Conservation (phyloP, 2,888 invertebrate genomes). For the Aethes cnicana region DNA sequence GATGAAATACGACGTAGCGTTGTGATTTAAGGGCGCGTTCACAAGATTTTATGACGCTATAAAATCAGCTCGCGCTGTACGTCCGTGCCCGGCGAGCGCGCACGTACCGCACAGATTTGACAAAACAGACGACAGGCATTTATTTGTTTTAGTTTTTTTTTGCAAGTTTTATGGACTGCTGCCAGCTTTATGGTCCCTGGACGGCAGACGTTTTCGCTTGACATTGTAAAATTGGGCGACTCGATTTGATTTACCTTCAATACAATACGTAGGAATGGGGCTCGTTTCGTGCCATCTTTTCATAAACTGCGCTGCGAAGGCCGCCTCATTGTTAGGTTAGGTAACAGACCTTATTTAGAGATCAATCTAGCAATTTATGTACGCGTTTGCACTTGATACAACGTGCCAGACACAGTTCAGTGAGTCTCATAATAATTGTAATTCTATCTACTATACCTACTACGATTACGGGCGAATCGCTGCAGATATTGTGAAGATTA, state of each 20-base stretch:
- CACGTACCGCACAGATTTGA: slow-evolving; percentile 80
- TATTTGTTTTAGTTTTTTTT: slow-evolving; percentile 79
- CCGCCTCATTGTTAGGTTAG: too few relatives aligned
- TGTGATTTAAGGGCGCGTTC: slow-evolving; percentile 81
- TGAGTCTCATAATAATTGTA: slow-evolving; percentile 14
- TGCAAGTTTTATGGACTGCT: slow-evolving; percentile 76
- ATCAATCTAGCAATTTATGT: too few relatives aligned
- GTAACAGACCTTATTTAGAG: too few relatives aligned
- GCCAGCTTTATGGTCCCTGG: slow-evolving; percentile 75
- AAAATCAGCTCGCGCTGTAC: slow-evolving; percentile 73
- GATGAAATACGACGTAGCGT: slow-evolving; percentile 79
- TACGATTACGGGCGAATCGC: slow-evolving; percentile 18
- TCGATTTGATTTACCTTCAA: slow-evolving; percentile 50
- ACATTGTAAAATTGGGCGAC: slow-evolving; percentile 63
- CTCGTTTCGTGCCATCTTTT: slow-evolving; percentile 20
- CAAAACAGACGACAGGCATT: slow-evolving; percentile 79
- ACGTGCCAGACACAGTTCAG: slow-evolving; percentile 13
- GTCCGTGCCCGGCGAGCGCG: slow-evolving; percentile 47
- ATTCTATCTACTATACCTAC: slow-evolving; percentile 25
- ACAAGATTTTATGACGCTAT: slow-evolving; percentile 80
- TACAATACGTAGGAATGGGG: slow-evolving; percentile 29
- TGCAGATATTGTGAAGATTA: slow-evolving; percentile 5
- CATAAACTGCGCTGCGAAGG: too few relatives aligned
- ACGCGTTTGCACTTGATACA: background rate
- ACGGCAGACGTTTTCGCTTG: slow-evolving; percentile 60